Conservation (phyloP, 1,140 invertebrate genomes). For the Melitaea cinxia region DNA sequence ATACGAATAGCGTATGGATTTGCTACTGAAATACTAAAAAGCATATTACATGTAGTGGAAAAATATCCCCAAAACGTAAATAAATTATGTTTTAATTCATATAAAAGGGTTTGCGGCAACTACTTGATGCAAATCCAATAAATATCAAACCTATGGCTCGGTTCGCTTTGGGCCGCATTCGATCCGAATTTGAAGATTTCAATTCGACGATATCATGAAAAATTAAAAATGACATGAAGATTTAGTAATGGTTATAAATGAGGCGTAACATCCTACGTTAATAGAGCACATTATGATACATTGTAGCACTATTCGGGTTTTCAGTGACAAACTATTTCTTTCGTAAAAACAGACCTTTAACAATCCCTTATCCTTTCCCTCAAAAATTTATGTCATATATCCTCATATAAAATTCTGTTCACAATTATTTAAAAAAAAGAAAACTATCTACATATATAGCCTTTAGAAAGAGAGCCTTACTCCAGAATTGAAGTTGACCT, state of each 20-base stretch:
- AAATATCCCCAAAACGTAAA: conserved; percentile 24
- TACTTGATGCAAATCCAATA: conserved; percentile 73
- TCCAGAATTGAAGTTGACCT: no score
- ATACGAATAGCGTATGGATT: conserved; percentile 37
- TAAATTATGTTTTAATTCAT: conserved; percentile 15
- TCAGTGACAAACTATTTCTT: no score
- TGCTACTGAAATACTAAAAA: conserved; percentile 46
- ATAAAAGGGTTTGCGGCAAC: conserved; percentile 39
- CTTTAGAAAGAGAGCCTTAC: no score
- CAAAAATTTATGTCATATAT: no score
- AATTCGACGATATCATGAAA: conserved; percentile 76
- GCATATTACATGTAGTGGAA: conserved; percentile 26
- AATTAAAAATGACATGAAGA: conserved; percentile 67
- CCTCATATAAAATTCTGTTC: no score
- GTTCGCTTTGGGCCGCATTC: conserved; percentile 68
- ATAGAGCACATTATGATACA: no score
- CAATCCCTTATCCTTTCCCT: no score
- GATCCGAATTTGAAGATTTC: conserved; percentile 60
- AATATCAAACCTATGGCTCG: conserved; percentile 80
- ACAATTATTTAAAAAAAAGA: no score
- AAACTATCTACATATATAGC: no score
- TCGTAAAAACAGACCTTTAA: no score
- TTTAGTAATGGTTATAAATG: conserved; percentile 45
- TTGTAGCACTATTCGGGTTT: no score
- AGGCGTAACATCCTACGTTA: conserved; percentile 5